Percentiles rank a stretch among this genome's conserved stretches.
Evolutionary conservation across 2,888 invertebrate species (phyloP).

Genomic region (Drosophila differens): DNA sequence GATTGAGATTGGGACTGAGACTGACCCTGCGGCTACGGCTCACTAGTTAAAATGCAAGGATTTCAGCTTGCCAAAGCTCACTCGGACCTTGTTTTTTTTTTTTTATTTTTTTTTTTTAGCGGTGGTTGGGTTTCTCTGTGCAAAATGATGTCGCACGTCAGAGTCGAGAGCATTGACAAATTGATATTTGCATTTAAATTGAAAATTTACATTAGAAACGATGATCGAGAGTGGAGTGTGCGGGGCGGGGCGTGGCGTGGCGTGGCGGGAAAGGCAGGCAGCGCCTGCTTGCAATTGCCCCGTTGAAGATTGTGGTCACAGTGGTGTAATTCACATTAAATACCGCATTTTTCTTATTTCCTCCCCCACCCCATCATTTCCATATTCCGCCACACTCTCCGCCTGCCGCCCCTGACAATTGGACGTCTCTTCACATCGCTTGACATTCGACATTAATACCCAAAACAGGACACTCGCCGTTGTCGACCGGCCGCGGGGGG

Average conservation of each 20-base stretch:
- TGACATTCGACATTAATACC: conserved; percentile 83
- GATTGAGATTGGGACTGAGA: conserved; percentile 60
- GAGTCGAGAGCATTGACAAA: conserved; percentile 83
- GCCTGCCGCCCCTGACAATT: conserved; percentile 41
- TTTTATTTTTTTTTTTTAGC: not conserved
- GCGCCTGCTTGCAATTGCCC: conserved; percentile 1
- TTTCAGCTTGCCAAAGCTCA: conserved; percentile 36
- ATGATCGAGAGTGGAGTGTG: conserved; percentile 55
- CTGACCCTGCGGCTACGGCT: conserved; percentile 64
- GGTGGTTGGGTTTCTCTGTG: not conserved
- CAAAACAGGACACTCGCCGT: conserved; percentile 6
- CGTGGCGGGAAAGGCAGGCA: not conserved
- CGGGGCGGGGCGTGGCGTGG: not conserved
- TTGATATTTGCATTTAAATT: conserved; percentile 86
- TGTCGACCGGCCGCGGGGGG: not conserved
- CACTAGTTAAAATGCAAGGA: conserved; percentile 81
- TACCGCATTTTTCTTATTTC: conserved; percentile 81
- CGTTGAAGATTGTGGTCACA: conserved; percentile 80
- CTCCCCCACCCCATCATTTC: conserved; percentile 44
- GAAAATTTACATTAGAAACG: conserved; percentile 85
- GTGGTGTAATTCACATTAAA: conserved; percentile 85
- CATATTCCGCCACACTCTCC: conserved; percentile 40
- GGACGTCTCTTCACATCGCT: conserved; percentile 69
- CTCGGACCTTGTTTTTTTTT: conserved; percentile 2
- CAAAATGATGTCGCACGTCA: conserved; percentile 47